Base-by-base conservation (phyloP, 2,113 vertebrate species). In the Rhizomys pruinosus region DNA sequence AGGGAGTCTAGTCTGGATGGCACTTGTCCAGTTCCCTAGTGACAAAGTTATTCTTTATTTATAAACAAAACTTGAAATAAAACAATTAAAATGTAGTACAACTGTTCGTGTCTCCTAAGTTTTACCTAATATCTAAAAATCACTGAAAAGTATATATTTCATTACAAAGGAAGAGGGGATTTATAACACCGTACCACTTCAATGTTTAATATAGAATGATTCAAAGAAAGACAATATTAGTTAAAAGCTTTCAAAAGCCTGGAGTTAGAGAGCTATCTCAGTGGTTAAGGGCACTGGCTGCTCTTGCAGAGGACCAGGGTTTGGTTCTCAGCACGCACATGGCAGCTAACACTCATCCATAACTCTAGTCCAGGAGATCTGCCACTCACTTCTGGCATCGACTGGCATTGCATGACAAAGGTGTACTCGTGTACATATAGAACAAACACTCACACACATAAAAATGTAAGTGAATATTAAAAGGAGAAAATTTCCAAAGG, bases 171-270 rank as follows among this genome's bases (percentile, higher is more conserved):
- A 89, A 68, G 27, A 74, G 12, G 69, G 37, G 22, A 13, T 37
- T 66, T 76, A 57, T 0, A 7, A 20, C 27, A 52, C 44, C 71
- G 85, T 55, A 59, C 19, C 32, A 27, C 23, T 15, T 72, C 39
- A 87, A 0, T 87, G 17, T 37, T 93, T 82, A 52, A 57, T 47
- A 2, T 42, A 77, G 52, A 63, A 29, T 42, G 55, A 78, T 52
- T 72, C 52, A 87, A 44, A 87, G 59, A 71, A 80, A 77, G 64
- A 55, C 25, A 89, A 20, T 64, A 63, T 0, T n/a, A 29, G 39
- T 72, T 78, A 78, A 82, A 42, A 88, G 77, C 42, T 84, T 74
- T 29, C 37, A 66, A 91, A 93, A 47, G 34, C 27, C 55, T 84
- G 59, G 20, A 16, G 16, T 16, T 22, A 61, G 59, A 61, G 59